phyloP scores from a whole-genome alignment of 2,113 vertebrate species.

The Labeo catla region DNA sequence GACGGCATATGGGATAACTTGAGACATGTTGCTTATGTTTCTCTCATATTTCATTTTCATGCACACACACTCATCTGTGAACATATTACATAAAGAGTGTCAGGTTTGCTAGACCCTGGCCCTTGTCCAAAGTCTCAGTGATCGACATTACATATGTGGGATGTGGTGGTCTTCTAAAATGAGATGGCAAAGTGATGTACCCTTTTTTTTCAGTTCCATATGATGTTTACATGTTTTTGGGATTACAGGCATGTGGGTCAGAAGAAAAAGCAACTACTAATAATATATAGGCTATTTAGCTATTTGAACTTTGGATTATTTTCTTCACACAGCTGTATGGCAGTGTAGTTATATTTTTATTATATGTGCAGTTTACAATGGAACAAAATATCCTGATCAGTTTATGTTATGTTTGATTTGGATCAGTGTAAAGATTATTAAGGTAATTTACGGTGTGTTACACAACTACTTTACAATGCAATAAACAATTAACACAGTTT shows the following conservation, averaged over 20 bases:
- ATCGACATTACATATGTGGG: background rate
- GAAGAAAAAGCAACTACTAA: background rate
- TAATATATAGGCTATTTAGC: background rate
- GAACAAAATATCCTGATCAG: background rate
- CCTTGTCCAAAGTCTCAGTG: background rate
- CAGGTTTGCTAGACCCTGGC: slow-evolving; percentile 35
- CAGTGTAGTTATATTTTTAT: background rate
- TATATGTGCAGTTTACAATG: background rate
- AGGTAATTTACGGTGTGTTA: background rate
- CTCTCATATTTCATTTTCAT: background rate
- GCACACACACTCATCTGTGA: background rate
- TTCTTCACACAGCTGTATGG: background rate
- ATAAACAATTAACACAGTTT: background rate
- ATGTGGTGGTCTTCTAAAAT: background rate
- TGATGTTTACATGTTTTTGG: background rate
- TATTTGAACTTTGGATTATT: background rate
- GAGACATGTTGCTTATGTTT: background rate
- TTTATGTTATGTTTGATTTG: background rate
- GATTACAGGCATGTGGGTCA: background rate
- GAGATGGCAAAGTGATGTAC: background rate
- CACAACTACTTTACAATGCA: background rate
- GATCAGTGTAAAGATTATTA: background rate
- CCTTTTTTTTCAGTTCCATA: background rate
- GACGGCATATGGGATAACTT: background rate
- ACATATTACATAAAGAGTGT: slow-evolving; percentile 38